These are phyloP conservation scores for Lepidochrysops patricia DNA, from an alignment of 2,888 invertebrate genomes.

Conservation along the genomic window DNA sequence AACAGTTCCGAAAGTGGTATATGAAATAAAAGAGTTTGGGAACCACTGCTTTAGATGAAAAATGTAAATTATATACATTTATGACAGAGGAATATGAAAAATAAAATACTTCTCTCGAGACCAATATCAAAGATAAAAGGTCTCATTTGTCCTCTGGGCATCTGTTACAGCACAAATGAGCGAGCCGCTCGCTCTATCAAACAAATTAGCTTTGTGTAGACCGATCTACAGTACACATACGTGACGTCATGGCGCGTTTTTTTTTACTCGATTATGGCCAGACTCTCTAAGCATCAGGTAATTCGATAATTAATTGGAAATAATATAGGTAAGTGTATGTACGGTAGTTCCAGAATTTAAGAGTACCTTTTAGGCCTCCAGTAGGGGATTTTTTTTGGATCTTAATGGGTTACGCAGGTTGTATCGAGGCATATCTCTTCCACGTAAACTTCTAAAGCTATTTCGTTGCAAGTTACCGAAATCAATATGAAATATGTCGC, in stretches of 20 bases:
- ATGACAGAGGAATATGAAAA: background rate
- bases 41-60: background rate
- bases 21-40: too few species aligned
- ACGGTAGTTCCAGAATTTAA: too few species aligned
- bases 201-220: background rate
- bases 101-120: background rate
- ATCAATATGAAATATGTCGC: conserved; percentile 8
- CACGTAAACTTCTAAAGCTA: background rate
- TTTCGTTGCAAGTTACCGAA: background rate
- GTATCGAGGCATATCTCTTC: background rate
- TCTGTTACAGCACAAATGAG: background rate
- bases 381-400: too few species aligned
- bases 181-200: background rate
- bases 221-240: background rate
- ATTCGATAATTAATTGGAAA: too few species aligned
- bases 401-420: background rate
- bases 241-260: background rate
- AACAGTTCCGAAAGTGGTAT: too few species aligned
- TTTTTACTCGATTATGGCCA: too few species aligned
- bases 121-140: background rate
- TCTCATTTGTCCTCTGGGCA: background rate
- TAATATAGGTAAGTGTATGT: too few species aligned
- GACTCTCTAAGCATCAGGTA: too few species aligned
- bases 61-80: background rate
- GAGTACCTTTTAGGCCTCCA: too few species aligned